A percentile compares a stretch with the other conserved stretches of the same genome.
phyloP scores from a whole-genome alignment of 2,888 invertebrate genomes.

The Habrosyne pyritoides region DNA sequence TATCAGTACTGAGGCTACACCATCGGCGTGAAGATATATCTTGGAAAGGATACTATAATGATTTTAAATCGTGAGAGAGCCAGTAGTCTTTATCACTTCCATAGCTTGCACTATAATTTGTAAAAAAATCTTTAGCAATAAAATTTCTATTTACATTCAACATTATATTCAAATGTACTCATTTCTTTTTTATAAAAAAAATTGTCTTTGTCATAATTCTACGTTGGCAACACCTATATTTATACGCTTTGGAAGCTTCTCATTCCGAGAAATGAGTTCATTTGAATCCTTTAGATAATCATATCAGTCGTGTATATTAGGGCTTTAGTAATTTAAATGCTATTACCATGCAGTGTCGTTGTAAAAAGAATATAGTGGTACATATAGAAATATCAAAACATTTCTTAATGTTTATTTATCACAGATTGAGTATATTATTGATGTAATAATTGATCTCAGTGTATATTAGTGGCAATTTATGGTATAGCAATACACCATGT shows the following conservation, averaged over 20 bases:
- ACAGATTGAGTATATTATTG: neutral
- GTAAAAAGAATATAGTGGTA: no score
- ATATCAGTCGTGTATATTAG: slow-evolving; percentile 52
- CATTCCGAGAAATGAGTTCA: slow-evolving; percentile 31
- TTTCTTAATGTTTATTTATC: neutral
- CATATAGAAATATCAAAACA: no score
- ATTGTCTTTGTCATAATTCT: slow-evolving; percentile 1
- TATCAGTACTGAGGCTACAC: no score
- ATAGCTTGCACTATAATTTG: slow-evolving; percentile 74
- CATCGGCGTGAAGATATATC: no score
- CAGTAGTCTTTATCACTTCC: slow-evolving; percentile 63
- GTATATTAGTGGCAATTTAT: no score
- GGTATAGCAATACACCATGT: no score
- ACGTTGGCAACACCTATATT: slow-evolving; percentile 23
- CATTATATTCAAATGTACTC: slow-evolving; percentile 41
- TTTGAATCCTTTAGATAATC: slow-evolving; percentile 35
- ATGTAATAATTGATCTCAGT: neutral
- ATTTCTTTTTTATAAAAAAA: slow-evolving; percentile 18
- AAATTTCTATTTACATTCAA: slow-evolving; percentile 29
- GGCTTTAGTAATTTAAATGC: slow-evolving; percentile 4
- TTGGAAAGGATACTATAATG: slow-evolving; percentile 13
- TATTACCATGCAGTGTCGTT: no score
- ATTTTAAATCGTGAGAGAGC: slow-evolving; percentile 34
- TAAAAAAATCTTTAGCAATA: slow-evolving; percentile 62
- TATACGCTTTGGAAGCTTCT: slow-evolving; percentile 14